These are phyloP conservation scores for Loxodonta africana DNA, from an alignment of 2,113 vertebrate genomes.

Conservation along the genomic window DNA sequence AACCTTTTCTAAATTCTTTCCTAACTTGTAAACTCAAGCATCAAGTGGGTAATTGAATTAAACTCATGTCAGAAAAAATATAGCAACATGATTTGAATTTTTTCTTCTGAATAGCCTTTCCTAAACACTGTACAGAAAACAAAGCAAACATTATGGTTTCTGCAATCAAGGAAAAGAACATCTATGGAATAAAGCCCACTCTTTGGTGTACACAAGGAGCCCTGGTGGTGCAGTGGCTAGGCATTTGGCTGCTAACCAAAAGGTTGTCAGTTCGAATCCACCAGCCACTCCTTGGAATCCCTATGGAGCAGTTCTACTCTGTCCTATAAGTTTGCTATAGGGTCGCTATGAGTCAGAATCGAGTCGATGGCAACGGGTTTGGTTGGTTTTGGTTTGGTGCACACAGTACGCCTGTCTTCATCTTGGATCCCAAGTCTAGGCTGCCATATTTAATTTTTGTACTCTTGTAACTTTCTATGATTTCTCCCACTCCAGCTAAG, in stretches of 20 bases:
- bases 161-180: conserved; percentile 26
- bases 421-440: not conserved
- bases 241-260: too few species aligned
- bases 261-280: too few species aligned
- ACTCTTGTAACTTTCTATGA: not conserved
- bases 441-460: not conserved
- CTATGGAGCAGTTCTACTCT: too few species aligned
- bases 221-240: too few species aligned
- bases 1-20: conserved; percentile 44
- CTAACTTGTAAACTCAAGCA: conserved; percentile 43
- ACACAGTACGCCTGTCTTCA: not conserved
- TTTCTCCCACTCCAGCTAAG: not conserved
- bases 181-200: not conserved
- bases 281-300: too few species aligned
- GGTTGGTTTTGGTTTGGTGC: too few species aligned
- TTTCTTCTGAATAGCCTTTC: not conserved
- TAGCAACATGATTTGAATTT: not conserved
- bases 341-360: too few species aligned
- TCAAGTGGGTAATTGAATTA: conserved; percentile 29
- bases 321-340: too few species aligned
- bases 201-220: not conserved
- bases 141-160: not conserved
- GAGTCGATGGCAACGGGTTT: too few species aligned
- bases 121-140: not conserved
- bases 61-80: not conserved